Evolutionary conservation across 2,113 vertebrate species (phyloP).

Genomic region (Brachypodius melanocephalos): DNA sequence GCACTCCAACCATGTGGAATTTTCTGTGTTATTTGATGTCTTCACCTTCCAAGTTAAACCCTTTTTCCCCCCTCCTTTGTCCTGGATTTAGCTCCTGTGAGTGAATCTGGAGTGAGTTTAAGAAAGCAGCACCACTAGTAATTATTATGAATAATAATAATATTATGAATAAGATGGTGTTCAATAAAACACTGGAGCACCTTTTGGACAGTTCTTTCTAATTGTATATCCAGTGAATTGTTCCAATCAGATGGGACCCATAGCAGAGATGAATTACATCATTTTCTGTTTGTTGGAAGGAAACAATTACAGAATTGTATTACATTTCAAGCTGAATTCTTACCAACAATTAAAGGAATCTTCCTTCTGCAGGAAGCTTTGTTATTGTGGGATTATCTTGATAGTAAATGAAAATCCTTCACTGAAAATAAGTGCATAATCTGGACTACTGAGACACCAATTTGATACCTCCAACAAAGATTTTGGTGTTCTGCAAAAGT

Average conservation of each 20-base stretch:
- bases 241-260: neutral
- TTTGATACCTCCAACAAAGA: neutral
- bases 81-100: neutral
- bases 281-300: neutral
- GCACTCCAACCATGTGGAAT: neutral
- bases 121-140: neutral
- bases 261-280: neutral
- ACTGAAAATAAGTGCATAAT: neutral
- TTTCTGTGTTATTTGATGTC: neutral
- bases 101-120: neutral
- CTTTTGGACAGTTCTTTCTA: neutral
- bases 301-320: neutral
- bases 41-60: neutral
- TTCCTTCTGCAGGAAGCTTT: neutral
- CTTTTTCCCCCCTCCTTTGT: neutral
- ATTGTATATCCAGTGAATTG: neutral
- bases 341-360: neutral
- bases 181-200: neutral
- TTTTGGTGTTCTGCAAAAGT: neutral
- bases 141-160: no score
- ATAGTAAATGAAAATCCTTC: neutral
- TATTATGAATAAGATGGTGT: neutral
- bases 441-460: neutral
- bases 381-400: neutral
- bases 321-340: neutral